Evolutionary conservation across 2,113 vertebrate species (phyloP).

Genomic region (Petrocephalus microphthalmus): DNA sequence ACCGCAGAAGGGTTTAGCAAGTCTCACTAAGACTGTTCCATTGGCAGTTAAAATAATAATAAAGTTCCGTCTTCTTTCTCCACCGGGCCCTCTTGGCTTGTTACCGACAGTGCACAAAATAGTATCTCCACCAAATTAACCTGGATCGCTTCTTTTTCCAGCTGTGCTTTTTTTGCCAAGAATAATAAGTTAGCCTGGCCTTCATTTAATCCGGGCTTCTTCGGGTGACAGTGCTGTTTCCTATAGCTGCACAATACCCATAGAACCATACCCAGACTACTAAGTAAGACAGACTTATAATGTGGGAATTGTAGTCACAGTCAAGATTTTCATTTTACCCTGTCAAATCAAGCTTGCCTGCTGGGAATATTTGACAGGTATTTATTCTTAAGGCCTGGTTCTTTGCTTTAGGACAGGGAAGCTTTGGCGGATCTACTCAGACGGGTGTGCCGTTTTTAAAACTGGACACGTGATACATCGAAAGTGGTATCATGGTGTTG

Average conservation of each 20-base stretch:
- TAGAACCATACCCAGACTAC: background rate
- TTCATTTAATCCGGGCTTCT: background rate
- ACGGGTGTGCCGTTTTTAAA: background rate
- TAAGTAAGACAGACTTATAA: background rate
- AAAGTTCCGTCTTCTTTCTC: background rate
- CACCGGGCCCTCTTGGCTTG: background rate
- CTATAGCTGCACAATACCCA: background rate
- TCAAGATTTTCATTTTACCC: background rate
- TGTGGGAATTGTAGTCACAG: background rate
- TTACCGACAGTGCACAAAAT: background rate
- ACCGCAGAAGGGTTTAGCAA: too few species aligned
- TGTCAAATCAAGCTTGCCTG: background rate
- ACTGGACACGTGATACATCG: background rate
- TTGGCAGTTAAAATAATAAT: background rate
- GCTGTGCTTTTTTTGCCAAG: background rate
- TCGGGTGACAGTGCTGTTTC: background rate
- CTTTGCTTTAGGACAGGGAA: background rate
- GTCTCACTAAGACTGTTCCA: background rate
- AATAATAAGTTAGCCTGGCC: background rate
- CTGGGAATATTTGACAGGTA: background rate
- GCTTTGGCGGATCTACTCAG: background rate
- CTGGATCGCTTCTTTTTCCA: background rate
- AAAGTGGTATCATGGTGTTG: background rate
- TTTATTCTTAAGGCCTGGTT: background rate
- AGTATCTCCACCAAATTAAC: background rate